phyloP scores from a whole-genome alignment of 1,140 invertebrate species.

The Drosophila azteca region DNA sequence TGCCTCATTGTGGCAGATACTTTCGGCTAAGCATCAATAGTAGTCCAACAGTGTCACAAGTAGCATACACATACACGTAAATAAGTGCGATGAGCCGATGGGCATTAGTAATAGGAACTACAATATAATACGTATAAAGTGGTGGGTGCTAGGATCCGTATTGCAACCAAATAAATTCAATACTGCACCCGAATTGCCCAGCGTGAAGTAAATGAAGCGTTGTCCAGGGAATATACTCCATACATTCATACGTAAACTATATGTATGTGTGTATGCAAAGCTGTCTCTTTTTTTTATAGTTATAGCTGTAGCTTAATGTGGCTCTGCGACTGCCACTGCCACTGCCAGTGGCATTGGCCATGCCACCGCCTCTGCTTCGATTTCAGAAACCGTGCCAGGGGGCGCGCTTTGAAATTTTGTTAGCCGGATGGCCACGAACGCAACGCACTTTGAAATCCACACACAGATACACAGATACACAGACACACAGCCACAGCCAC shows the following conservation, averaged over 20 bases:
- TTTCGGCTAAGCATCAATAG: slow-evolving; percentile 17
- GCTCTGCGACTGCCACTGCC: slow-evolving; percentile 15
- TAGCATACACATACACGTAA: neutral
- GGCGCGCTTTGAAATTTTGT: slow-evolving; percentile 31
- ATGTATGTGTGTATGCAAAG: slow-evolving; percentile 37
- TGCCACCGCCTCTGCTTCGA: neutral
- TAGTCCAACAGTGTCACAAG: no score
- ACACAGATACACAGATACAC: no score
- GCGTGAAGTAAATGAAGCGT: slow-evolving; percentile 33
- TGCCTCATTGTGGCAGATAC: no score
- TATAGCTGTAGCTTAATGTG: slow-evolving; percentile 47
- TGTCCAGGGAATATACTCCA: slow-evolving; percentile 8
- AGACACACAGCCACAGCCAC: neutral
- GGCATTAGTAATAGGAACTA: no score
- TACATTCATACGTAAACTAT: no score
- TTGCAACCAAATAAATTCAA: slow-evolving; percentile 15
- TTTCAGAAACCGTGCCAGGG: slow-evolving; percentile 12
- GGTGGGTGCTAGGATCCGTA: neutral
- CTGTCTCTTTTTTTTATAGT: slow-evolving; percentile 48
- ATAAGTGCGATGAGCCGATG: no score
- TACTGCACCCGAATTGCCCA: slow-evolving; percentile 21
- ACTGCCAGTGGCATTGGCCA: slow-evolving; percentile 12
- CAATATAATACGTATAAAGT: no score
- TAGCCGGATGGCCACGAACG: slow-evolving; percentile 15
- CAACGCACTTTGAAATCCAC: slow-evolving; percentile 4